Evolutionary conservation across 1,140 invertebrate species (phyloP), one percentile per base, ranked within the genome.

Genomic region (Sipha flava): DNA sequence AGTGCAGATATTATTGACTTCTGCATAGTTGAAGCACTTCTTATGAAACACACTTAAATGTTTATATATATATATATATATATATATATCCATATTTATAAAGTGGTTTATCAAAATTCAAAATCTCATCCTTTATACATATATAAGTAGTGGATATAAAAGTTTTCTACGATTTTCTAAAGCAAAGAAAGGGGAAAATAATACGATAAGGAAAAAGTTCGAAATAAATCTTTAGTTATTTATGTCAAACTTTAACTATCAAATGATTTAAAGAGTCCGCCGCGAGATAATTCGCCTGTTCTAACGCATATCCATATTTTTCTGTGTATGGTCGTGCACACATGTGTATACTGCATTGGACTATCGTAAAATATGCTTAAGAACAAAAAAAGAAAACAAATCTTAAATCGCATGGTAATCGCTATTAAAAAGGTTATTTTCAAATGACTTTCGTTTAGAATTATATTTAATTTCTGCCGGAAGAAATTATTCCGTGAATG

Each of bases 241-340:
- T 23, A n/a, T 47, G 40, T 70, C 66, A 70, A 70, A 45, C 43
- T 64, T 64, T 68, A 68, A 68, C 23, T 45, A 45, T 68, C 40
- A 26, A 29, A 70, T 70, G 40, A 70, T 70, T 70, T 70, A 70
- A 70, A 70, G 23, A n/a, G 66, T 9, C 26, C 21, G 4, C 37
- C 21, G 10, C 0, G 7, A 68, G n/a, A 68, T 45, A 29, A 45
- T 45, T 40, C 26, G 1, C 2, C 23, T 59, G n/a, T n/a, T n/a
- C n/a, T n/a, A n/a, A n/a, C n/a, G n/a, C n/a, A n/a, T n/a, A n/a
- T n/a, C n/a, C n/a, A n/a, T n/a, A n/a, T n/a, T n/a, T n/a, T n/a
- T n/a, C n/a, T n/a, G n/a, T n/a, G n/a, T n/a, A n/a, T n/a, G n/a
- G n/a, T n/a, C n/a, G n/a, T n/a, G n/a, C n/a, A n/a, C n/a, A n/a